Conservation (phyloP, 2,797 vertebrate species). For the Enteromius thamalakanensis region DNA sequence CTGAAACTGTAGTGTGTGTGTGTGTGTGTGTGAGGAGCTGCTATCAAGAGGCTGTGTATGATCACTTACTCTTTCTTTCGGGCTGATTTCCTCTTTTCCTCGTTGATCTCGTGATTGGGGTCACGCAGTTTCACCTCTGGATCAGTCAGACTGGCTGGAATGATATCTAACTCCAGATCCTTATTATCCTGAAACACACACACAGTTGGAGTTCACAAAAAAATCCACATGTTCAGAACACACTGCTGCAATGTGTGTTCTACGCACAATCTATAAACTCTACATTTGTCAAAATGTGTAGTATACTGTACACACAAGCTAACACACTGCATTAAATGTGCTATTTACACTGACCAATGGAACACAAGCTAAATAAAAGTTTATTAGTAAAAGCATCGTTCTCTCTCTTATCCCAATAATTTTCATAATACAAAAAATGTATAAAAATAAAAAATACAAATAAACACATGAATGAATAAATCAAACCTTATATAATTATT, state of each 20-base stretch:
- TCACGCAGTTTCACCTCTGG: constrained; percentile 93
- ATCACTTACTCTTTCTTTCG: constrained; percentile 93
- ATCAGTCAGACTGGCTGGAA: constrained; percentile 93
- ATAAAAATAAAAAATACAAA: not conserved
- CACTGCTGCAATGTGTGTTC: not conserved
- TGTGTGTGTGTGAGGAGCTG: not conserved
- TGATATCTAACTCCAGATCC: constrained; percentile 93
- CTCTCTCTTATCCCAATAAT: not conserved
- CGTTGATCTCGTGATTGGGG: constrained; percentile 92
- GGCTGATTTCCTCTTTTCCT: constrained; percentile 97
- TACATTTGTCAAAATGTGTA: not conserved
- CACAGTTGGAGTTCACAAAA: not conserved
- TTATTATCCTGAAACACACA: constrained; percentile 85
- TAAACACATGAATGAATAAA: not conserved
- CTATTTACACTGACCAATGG: not conserved
- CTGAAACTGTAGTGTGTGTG: not conserved
- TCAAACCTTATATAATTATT: not conserved
- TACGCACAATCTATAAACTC: not conserved
- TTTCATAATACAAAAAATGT: no score
- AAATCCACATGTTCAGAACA: not conserved
- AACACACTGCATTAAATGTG: not conserved
- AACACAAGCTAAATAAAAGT: not conserved
- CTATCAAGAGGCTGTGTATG: no score
- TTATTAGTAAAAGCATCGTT: no score
- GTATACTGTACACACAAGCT: no score